Base-by-base conservation (phyloP, 2,888 invertebrate genomes). In the Elegia similella region DNA sequence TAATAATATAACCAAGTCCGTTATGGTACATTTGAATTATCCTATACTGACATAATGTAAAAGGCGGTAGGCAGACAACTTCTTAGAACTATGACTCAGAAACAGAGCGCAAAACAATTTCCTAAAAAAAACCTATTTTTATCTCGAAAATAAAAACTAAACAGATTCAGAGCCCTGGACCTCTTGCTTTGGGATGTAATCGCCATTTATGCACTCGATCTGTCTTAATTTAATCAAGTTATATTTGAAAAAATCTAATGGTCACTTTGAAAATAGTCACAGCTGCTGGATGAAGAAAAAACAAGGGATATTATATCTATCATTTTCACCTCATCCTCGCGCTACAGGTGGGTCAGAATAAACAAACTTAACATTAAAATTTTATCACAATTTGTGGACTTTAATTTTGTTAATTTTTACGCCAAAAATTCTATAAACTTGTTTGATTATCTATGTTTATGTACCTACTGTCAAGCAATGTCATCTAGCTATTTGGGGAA, bases 21-120 rank as follows among this genome's bases (percentile, higher is more conserved):
- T 87, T 86, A 88, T 87, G 74, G 83, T 88, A 88, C 84, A 89
- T 76, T 75, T 84, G 83, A 81, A 79, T 82, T 85, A 88, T 82
- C 78, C 86, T 90, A 90, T 80, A 86, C 85, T 88, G 89, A 90
- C 88, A 80, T 88, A 86, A 86, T 86, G 82, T 89, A 89, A 89
- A 77, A 91, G 91, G 91, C 91, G 91, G 91, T 88, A 90, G 89
- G 89, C 89, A 88, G 89, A 89, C 87, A 86, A 90, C 80, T 87
- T 76, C 88, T 87, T 89, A 89, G 66, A 72, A 75, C 80, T 87
- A 89, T 65, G 86, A 89, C 90, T 88, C 89, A 86, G 89, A 67
- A 86, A 89, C 90, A 89, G 88, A 88, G 89, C 76, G 84, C 64
- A 46, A n/a, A 30, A 52, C 34, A 32, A 38, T 58, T 38, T 44